A percentile compares a stretch with the other conserved stretches of the same genome.
These are phyloP conservation scores for Triplophysa rosa DNA, from an alignment of 2,113 vertebrate genomes.

Conservation along the genomic window DNA sequence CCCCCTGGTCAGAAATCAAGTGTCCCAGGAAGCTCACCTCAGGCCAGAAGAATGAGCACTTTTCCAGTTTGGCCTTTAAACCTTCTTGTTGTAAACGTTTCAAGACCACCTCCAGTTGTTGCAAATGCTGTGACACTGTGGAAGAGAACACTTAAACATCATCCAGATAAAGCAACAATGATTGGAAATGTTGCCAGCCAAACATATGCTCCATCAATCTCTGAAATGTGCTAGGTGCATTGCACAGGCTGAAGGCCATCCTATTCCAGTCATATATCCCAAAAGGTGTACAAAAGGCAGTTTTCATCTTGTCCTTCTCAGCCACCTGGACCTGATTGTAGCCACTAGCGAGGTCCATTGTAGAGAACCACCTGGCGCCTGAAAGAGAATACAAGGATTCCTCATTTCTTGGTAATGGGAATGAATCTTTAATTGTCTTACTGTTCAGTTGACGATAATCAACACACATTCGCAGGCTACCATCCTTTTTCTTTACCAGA, in stretches of 20 bases:
- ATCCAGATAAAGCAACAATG: neutral
- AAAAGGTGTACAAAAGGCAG: neutral
- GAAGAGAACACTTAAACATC: neutral
- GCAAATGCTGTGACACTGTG: neutral
- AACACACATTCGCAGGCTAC: neutral
- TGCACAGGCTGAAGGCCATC: neutral
- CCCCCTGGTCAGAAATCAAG: neutral
- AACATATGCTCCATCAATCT: no score
- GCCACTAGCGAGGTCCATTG: neutral
- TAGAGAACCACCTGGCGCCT: no score
- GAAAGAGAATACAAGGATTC: neutral
- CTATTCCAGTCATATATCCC: neutral
- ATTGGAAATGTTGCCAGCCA: neutral
- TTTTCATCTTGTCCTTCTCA: neutral
- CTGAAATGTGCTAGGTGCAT: no score
- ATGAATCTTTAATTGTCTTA: neutral
- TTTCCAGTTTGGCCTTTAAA: neutral
- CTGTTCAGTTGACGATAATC: neutral
- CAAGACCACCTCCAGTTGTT: neutral
- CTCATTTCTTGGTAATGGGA: slow-evolving; percentile 1
- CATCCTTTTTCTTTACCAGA: neutral
- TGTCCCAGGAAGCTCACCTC: slow-evolving; percentile 7
- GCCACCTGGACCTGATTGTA: neutral
- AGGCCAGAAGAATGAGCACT: slow-evolving; percentile 10
- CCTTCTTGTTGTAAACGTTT: neutral